Conservation (phyloP, 2,113 vertebrate species). For the Rhea pennata region DNA sequence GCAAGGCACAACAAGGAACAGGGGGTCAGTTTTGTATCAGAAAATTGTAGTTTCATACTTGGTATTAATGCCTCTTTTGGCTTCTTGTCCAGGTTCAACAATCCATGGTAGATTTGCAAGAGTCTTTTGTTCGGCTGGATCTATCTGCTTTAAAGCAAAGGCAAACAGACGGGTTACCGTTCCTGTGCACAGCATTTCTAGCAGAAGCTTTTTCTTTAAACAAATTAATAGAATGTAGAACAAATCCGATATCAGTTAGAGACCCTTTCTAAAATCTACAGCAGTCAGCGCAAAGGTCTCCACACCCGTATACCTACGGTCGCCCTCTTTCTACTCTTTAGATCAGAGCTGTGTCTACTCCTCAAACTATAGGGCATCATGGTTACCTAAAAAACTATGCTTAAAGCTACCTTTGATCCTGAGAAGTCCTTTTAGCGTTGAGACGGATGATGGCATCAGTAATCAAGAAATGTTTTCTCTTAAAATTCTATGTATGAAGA, state of each 20-base stretch:
- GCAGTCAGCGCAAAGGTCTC: not conserved
- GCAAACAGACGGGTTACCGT: conserved; percentile 51
- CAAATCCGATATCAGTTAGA: not conserved
- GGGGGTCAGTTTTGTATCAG: conserved; percentile 90
- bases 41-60: conserved; percentile 99
- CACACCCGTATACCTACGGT: not conserved
- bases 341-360: conserved; percentile 17
- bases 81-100: conserved; percentile 98
- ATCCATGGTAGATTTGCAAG: conserved; percentile 98
- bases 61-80: conserved; percentile 99
- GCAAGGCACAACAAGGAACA: conserved; percentile 95
- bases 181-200: not conserved
- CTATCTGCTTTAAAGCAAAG: conserved; percentile 89
- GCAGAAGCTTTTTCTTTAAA: not conserved
- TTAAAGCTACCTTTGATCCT: not conserved
- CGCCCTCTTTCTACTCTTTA: not conserved
- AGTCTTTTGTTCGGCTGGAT: conserved; percentile 98
- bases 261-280: not conserved
- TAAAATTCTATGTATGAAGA: conserved; percentile 22
- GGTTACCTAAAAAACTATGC: not conserved
- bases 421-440: conserved; percentile 6
- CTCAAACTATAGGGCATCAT: not conserved
- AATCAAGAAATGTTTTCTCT: conserved; percentile 4
- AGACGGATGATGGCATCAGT: not conserved
- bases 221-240: not conserved